These are phyloP conservation scores for Lymantria monacha DNA, from an alignment of 2,888 invertebrate species.

Conservation along the genomic window DNA sequence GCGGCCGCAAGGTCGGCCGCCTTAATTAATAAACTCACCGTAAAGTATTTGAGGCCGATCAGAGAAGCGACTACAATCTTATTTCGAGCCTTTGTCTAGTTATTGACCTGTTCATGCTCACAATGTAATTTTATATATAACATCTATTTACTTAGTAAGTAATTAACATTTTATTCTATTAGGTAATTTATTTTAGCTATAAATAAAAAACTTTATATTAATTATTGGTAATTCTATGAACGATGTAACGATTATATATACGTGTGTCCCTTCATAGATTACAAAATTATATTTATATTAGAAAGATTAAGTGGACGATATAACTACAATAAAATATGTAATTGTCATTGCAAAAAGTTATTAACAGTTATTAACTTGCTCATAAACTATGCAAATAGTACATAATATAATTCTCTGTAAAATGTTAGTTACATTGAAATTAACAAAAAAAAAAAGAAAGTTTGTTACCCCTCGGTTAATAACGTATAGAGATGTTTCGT, in stretches of 20 bases:
- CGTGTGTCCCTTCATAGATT: conserved; percentile 6
- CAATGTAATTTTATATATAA: conserved; percentile 38
- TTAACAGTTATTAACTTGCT: conserved; percentile 41
- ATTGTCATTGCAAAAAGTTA: conserved; percentile 33
- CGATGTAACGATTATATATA: conserved; percentile 16
- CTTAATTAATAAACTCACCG: conserved; percentile 82
- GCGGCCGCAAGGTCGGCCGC: conserved; percentile 80
- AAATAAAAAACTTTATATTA: no score
- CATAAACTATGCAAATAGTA: conserved; percentile 40
- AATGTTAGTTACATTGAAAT: conserved; percentile 20
- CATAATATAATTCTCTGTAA: conserved; percentile 24
- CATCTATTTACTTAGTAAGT: no score
- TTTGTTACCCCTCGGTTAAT: conserved; percentile 23
- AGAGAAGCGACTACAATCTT: conserved; percentile 75
- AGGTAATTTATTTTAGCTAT: no score
- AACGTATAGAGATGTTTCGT: conserved; percentile 31
- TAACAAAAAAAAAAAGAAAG: conserved; percentile 31
- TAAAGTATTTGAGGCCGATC: conserved; percentile 81
- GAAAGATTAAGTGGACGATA: conserved; percentile 36
- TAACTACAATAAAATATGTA: conserved; percentile 29
- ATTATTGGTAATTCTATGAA: no score
- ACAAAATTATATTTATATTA: conserved; percentile 30
- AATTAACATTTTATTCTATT: no score
- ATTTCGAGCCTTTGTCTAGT: conserved; percentile 76
- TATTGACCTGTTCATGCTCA: conserved; percentile 68